Evolutionary conservation across 1,140 invertebrate genomes (phyloP).

Genomic region (Drosophila baimaii): DNA sequence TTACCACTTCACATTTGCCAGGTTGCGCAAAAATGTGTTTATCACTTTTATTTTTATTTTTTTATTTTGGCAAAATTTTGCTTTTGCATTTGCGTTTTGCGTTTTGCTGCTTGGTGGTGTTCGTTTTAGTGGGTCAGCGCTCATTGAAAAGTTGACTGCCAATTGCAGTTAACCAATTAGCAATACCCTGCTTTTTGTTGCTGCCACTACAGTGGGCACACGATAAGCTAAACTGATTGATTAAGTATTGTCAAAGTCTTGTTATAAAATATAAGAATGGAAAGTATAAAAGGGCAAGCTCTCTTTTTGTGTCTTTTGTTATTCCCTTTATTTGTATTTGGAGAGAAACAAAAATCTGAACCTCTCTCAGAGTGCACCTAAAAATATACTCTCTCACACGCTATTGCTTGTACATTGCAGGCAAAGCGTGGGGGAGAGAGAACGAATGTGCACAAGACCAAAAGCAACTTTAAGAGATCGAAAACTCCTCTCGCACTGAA

Average conservation of each 20-base stretch:
- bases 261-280: no score
- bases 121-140: constrained; percentile 57
- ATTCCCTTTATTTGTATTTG: no score
- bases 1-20: constrained; percentile 9
- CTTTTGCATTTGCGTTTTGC: constrained; percentile 53
- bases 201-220: constrained; percentile 4
- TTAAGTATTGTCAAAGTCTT: no score
- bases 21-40: constrained; percentile 22
- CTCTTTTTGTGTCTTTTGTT: no score
- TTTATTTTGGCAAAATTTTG: constrained; percentile 51
- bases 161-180: constrained; percentile 78
- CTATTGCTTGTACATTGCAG: background rate
- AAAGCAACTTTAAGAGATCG: background rate
- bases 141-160: constrained; percentile 69
- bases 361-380: background rate
- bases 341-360: background rate
- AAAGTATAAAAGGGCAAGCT: no score
- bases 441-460: no score
- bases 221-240: constrained; percentile 6
- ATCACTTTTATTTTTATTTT: constrained; percentile 6
- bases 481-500: background rate
- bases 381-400: no score
- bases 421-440: background rate
- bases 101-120: no score
- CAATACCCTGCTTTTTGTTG: constrained; percentile 28